Evolutionary conservation across 2,888 invertebrate genomes (phyloP).

Genomic region (Limnephilus lunatus): DNA sequence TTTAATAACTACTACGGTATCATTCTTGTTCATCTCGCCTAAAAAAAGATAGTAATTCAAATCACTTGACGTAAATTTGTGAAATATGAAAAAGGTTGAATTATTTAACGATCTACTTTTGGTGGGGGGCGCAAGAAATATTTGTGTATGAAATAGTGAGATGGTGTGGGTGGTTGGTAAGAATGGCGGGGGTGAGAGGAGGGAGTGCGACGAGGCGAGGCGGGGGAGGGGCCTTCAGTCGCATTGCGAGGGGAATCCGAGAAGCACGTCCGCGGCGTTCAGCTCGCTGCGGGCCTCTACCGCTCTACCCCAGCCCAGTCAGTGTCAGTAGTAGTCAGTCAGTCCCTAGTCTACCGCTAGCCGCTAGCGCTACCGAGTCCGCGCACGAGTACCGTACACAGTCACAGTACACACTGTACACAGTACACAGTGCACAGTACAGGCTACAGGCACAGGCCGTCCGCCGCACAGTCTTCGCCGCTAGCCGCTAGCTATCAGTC

Average conservation of each 20-base stretch:
- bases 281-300: conserved; percentile 42
- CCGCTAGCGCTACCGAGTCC: not conserved
- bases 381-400: not conserved
- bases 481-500: not conserved
- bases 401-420: not conserved
- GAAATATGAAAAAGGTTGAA: not conserved
- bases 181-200: not conserved
- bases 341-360: conserved; percentile 13
- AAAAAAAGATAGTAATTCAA: not conserved
- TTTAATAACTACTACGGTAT: no score
- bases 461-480: not conserved
- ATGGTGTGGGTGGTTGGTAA: conserved; percentile 17
- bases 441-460: no score
- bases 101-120: not conserved
- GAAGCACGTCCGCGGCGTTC: conserved; percentile 46
- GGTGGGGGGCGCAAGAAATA: conserved; percentile 27
- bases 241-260: conserved; percentile 35
- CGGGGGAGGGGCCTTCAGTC: conserved; percentile 23
- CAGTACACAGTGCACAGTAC: no score
- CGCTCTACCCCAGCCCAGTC: conserved; percentile 4
- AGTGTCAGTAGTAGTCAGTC: not conserved
- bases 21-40: no score
- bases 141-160: not conserved
- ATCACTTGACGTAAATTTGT: not conserved
- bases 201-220: not conserved